A percentile compares a stretch with the other conserved stretches of the same genome.
phyloP scores from a whole-genome alignment of 1,140 invertebrate genomes.

The Lutraria rhynchaena region DNA sequence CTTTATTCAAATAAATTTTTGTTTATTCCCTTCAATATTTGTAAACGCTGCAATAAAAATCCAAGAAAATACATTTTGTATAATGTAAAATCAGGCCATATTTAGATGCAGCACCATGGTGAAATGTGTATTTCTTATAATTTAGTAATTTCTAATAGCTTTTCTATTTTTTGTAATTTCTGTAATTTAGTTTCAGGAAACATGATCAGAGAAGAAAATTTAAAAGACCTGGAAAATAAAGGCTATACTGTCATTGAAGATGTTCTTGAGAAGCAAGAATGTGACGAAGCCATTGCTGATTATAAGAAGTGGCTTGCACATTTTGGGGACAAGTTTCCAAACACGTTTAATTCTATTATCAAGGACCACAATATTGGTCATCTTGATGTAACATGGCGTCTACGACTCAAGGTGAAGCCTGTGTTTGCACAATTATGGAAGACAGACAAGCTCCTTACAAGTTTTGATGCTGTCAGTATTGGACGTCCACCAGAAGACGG shows the following conservation, averaged over 20 bases:
- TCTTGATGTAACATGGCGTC: constrained; percentile 70
- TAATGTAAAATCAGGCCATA: too few relatives aligned
- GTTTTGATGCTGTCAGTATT: constrained; percentile 72
- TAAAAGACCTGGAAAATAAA: constrained; percentile 63
- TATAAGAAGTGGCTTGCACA: constrained; percentile 64
- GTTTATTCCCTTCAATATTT: too few relatives aligned
- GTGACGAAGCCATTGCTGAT: constrained; percentile 58
- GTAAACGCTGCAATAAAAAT: too few relatives aligned
- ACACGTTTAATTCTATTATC: constrained; percentile 61
- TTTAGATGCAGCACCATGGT: too few relatives aligned
- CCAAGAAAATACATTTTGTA: too few relatives aligned
- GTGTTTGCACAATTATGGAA: constrained; percentile 73
- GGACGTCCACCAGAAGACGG: constrained; percentile 73
- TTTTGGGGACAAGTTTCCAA: constrained; percentile 62
- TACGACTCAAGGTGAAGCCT: constrained; percentile 65
- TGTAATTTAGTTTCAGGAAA: neutral
- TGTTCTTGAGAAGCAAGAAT: constrained; percentile 64
- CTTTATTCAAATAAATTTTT: too few relatives aligned
- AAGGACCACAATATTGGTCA: constrained; percentile 68
- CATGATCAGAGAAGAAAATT: constrained; percentile 62
- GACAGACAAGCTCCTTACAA: constrained; percentile 70
- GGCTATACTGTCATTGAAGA: constrained; percentile 67
- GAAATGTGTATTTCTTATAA: too few relatives aligned
- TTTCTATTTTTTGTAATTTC: too few relatives aligned
- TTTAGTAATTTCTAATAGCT: too few relatives aligned